A percentile compares a stretch with the other conserved stretches of the same genome.
Conservation (phyloP, 2,888 invertebrate species). For the Calameuta pallipes region DNA sequence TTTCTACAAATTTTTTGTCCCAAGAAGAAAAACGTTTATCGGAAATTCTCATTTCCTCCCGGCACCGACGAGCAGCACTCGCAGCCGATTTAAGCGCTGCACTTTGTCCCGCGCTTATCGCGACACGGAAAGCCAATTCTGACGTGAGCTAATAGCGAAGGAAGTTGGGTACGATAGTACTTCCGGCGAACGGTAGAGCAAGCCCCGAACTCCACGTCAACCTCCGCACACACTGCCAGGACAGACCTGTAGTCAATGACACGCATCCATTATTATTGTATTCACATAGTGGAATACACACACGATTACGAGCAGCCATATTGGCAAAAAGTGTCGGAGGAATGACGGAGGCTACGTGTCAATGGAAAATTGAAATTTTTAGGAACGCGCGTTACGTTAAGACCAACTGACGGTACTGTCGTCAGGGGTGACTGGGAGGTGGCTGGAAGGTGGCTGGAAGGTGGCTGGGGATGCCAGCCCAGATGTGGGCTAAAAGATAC, state of each 20-base stretch:
- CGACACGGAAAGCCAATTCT: conserved; percentile 45
- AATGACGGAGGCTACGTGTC: neutral
- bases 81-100: conserved; percentile 22
- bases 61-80: neutral
- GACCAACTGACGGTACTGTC: neutral
- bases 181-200: conserved; percentile 43
- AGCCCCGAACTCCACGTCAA: conserved; percentile 29
- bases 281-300: neutral
- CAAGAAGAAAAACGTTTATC: neutral
- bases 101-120: conserved; percentile 41
- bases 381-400: neutral
- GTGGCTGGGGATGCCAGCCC: conserved; percentile 17
- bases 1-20: neutral
- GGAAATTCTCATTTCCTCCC: neutral
- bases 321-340: neutral
- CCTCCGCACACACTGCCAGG: neutral
- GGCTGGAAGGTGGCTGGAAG: conserved; percentile 16
- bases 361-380: neutral
- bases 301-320: neutral
- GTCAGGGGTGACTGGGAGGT: conserved; percentile 6
- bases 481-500: conserved; percentile 29
- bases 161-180: conserved; percentile 49
- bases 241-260: neutral
- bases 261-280: neutral
- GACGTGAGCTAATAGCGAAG: conserved; percentile 49